phyloP scores from a whole-genome alignment of 2,797 vertebrate genomes.

The Phrynocephalus vlangalii region DNA sequence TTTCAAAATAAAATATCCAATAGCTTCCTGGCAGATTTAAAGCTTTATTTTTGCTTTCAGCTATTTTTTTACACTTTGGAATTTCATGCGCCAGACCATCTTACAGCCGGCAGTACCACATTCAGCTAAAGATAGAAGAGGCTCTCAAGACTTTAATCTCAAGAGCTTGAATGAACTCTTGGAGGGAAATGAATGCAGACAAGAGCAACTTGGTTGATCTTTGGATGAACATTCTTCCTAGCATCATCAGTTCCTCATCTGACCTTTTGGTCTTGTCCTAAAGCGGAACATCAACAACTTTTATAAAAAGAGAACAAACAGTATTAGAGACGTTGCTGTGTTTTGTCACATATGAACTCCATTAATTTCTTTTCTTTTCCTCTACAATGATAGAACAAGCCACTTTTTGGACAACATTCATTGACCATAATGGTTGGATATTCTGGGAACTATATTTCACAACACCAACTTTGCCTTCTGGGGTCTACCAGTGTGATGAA shows the following conservation, averaged over 20 bases:
- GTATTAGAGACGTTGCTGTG: not conserved
- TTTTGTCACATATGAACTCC: not conserved
- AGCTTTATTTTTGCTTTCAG: slow-evolving; percentile 3
- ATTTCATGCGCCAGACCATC: not conserved
- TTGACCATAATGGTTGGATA: too few relatives aligned
- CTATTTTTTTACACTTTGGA: slow-evolving; percentile 23
- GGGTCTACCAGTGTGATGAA: not conserved
- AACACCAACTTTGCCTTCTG: not conserved
- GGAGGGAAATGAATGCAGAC: slow-evolving; percentile 2
- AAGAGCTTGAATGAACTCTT: slow-evolving; percentile 3
- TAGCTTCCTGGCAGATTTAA: not conserved
- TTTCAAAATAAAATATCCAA: not conserved
- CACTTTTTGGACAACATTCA: too few relatives aligned
- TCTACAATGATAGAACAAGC: not conserved
- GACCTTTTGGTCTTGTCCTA: not conserved
- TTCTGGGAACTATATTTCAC: too few relatives aligned
- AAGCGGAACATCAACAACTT: not conserved
- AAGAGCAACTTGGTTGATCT: not conserved
- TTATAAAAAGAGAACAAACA: not conserved
- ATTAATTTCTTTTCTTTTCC: not conserved
- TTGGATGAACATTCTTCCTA: not conserved
- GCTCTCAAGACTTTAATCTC: accelerated
- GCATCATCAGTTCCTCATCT: not conserved
- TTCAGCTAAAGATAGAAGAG: slow-evolving; percentile 9
- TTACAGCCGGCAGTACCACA: slow-evolving; percentile 29